Evolutionary conservation across 1,140 invertebrate species (phyloP), one percentile per base, ranked within the genome.

Genomic region (Tetramorium parvispinum): DNA sequence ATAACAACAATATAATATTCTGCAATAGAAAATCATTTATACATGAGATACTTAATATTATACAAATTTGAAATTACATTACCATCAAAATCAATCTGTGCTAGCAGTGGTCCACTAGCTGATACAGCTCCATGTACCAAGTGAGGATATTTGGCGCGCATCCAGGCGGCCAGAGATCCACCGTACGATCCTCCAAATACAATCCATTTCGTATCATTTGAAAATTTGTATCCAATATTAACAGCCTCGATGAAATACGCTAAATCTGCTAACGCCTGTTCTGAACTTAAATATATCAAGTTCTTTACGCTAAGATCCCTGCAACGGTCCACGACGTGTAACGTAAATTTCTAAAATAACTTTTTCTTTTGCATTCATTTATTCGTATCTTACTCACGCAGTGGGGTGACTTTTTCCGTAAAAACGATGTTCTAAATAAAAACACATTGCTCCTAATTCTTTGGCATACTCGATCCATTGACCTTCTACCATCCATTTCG

Each of bases 401-500:
- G 98, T 98, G 5, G 99, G 99, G 92, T 97, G 97, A 95, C 98
- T 99, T 94, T 98, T 97, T 83, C 99, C 99, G 96, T 99, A 99
- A 95, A 96, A 99, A 77, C 98, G 96, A 95, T 99, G 99, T 94
- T 99, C 99, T 37, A 99, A 89, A 94, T 97, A 97, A 57, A 99
- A 97, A 86, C 97, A 98, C 3, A 98, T 94, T 0, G 98, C 98
- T 70, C 97, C 97, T 93, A 97, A 97, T 85, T 97, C 95, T 91
- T 97, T 96, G 0, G 98, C 98, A 96, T 98, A 98, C 86, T 97
- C 96, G 5, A 98, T 96, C 98, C 98, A 99, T 85, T 97, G 95
- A 18, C 98, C 98, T 92, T 97, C 96, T 0, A 96, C 96, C 97
- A 99, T 98, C 98, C 98, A 99, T 89, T 96, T 96, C 3, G 96